Percentiles rank a stretch among this genome's conserved stretches.
These are phyloP conservation scores for Megalops atlanticus DNA, from an alignment of 2,113 vertebrate species.

Conservation along the genomic window DNA sequence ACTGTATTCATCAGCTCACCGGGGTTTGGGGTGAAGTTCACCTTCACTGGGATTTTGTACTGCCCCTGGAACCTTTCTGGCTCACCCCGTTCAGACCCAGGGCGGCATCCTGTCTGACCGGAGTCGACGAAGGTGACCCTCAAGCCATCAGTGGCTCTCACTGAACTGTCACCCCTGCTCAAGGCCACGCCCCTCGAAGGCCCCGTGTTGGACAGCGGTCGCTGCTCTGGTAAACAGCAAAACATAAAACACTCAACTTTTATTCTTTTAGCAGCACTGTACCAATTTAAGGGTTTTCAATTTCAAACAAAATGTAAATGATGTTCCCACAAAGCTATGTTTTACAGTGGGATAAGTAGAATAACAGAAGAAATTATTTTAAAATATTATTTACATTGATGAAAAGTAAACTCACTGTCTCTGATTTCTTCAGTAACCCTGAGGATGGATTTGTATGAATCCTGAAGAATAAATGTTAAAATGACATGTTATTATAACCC, in stretches of 20 bases:
- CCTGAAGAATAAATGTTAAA: slow-evolving; percentile 13
- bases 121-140: slow-evolving; percentile 60
- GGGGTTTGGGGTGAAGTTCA: slow-evolving; percentile 61
- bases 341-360: background rate
- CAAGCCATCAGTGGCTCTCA: slow-evolving; percentile 44
- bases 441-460: slow-evolving; percentile 49
- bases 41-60: slow-evolving; percentile 35
- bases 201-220: slow-evolving; percentile 38
- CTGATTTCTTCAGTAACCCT: slow-evolving; percentile 34
- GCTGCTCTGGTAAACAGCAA: slow-evolving; percentile 18
- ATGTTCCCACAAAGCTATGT: background rate
- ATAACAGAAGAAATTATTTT: background rate
- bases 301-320: too few relatives aligned
- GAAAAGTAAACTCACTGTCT: slow-evolving; percentile 49
- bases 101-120: slow-evolving; percentile 39
- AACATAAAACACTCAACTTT: background rate
- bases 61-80: slow-evolving; percentile 42
- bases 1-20: slow-evolving; percentile 42
- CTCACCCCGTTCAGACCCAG: slow-evolving; percentile 31
- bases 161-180: slow-evolving; percentile 28
- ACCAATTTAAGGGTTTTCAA: background rate
- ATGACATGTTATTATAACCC: background rate
- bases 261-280: too few relatives aligned
- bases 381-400: background rate
- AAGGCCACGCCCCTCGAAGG: slow-evolving; percentile 26